Evolutionary conservation across 2,113 vertebrate species (phyloP).

Genomic region (Sinocyclocheilus anophthalmus): DNA sequence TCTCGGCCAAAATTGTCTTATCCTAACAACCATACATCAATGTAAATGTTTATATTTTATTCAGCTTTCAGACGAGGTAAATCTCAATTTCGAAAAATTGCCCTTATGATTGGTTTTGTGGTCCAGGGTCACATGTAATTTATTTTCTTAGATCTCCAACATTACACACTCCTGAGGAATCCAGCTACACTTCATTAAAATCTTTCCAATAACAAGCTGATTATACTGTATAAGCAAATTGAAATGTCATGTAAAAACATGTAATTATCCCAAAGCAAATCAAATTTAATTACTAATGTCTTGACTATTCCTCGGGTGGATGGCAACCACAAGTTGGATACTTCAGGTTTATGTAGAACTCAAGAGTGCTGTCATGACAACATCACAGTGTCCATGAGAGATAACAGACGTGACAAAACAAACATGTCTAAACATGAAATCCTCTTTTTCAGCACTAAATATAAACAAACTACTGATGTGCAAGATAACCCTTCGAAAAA

Average conservation of each 20-base stretch:
- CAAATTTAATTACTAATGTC: conserved; percentile 1
- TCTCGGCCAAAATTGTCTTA: too few species aligned
- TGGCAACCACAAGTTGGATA: not conserved
- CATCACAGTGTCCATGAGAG: not conserved
- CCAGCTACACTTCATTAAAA: not conserved
- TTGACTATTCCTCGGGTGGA: not conserved
- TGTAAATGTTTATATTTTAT: too few species aligned
- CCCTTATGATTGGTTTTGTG: too few species aligned
- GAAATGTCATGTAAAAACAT: not conserved
- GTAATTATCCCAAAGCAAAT: not conserved
- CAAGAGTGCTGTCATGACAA: too few species aligned
- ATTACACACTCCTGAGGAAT: not conserved
- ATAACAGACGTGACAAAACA: conserved; percentile 4
- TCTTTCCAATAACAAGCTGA: not conserved
- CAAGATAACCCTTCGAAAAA: not conserved
- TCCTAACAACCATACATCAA: too few species aligned
- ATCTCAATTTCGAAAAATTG: too few species aligned
- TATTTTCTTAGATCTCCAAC: not conserved
- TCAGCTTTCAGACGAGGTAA: too few species aligned
- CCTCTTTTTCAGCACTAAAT: not conserved
- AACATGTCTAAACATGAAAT: not conserved
- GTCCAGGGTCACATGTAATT: too few species aligned
- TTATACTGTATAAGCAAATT: not conserved
- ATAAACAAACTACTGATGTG: not conserved
- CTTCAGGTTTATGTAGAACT: not conserved